Evolutionary conservation across 2,888 invertebrate genomes (phyloP).

Genomic region (Yponomeuta malinellus): DNA sequence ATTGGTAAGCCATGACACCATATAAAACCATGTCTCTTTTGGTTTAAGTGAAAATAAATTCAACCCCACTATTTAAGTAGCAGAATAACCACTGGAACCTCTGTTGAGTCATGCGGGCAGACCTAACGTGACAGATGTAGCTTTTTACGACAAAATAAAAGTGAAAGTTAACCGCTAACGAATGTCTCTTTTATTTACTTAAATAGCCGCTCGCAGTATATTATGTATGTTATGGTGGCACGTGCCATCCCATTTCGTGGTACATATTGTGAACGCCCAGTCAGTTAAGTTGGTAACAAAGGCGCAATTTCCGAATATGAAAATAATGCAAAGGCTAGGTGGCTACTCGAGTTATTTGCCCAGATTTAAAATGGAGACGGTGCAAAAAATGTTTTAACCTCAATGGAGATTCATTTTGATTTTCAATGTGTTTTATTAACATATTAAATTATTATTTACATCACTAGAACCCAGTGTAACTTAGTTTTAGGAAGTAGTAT

Average conservation of each 20-base stretch:
- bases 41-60: too few species aligned
- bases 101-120: neutral
- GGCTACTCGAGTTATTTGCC: neutral
- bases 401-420: too few species aligned
- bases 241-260: neutral
- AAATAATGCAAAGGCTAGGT: slow-evolving; percentile 36
- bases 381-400: too few species aligned
- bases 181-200: neutral
- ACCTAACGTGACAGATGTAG: neutral
- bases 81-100: neutral
- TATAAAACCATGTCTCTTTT: too few species aligned
- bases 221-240: neutral
- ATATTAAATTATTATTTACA: too few species aligned
- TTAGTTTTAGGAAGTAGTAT: too few species aligned
- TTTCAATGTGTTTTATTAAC: too few species aligned
- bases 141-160: slow-evolving; percentile 1
- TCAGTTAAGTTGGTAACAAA: slow-evolving; percentile 18
- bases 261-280: slow-evolving; percentile 4
- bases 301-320: slow-evolving; percentile 37
- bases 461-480: too few species aligned
- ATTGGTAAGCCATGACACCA: too few species aligned
- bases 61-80: neutral
- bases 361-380: neutral
- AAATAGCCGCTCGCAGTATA: neutral
- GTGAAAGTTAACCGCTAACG: neutral